Evolutionary conservation across 2,797 vertebrate genomes (phyloP).

Genomic region (Telmatherina bonti): DNA sequence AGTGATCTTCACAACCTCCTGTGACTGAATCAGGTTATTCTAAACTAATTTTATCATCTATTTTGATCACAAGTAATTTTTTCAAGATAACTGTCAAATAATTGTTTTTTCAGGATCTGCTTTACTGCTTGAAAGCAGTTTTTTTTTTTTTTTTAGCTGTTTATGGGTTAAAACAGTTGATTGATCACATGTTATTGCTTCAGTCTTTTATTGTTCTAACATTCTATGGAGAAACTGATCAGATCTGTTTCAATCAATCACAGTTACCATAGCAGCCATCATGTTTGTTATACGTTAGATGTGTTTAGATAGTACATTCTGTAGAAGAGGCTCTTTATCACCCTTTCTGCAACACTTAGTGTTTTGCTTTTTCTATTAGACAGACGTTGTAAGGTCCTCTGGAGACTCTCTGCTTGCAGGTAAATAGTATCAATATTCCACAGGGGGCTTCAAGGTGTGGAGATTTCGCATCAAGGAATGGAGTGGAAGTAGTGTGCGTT

Average conservation of each 20-base stretch:
- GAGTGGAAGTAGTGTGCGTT: slow-evolving; percentile 52
- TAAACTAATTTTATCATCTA: not conserved
- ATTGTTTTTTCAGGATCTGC: not conserved
- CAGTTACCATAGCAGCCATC: not conserved
- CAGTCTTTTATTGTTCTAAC: not conserved
- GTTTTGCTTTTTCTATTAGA: slow-evolving; percentile 34
- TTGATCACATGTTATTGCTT: too few relatives aligned
- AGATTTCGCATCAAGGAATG: slow-evolving; percentile 37
- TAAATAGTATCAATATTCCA: slow-evolving; percentile 59
- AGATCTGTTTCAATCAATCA: not conserved
- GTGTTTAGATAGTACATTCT: slow-evolving; percentile 11
- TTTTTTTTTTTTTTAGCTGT: too few relatives aligned
- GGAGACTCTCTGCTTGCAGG: slow-evolving; percentile 18
- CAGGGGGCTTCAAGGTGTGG: slow-evolving; percentile 19
- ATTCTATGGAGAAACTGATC: not conserved
- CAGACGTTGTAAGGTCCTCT: slow-evolving; percentile 9
- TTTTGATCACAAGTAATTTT: not conserved
- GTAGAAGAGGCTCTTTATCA: not conserved
- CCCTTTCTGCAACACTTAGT: slow-evolving; percentile 1
- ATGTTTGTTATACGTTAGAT: not conserved
- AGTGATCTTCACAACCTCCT: not conserved
- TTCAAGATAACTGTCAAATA: not conserved
- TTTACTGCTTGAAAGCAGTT: slow-evolving; percentile 5
- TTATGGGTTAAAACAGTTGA: too few relatives aligned
- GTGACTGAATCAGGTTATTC: not conserved